Conservation (phyloP, 2,888 invertebrate species). For the Eledona agricola region DNA sequence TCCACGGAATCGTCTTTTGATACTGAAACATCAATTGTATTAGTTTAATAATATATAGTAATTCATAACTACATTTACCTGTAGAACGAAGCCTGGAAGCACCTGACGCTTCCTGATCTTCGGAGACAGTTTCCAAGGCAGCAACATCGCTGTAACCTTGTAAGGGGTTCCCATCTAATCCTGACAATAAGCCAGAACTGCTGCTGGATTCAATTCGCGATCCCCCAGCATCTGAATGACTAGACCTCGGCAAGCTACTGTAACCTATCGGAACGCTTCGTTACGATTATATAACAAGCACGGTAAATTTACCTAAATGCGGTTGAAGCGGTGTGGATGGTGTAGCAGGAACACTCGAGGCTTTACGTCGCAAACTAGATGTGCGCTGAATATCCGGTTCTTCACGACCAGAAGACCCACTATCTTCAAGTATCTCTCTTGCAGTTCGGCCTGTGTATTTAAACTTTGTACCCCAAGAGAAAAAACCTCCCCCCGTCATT, state of each 20-base stretch:
- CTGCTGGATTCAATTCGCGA: conserved; percentile 60
- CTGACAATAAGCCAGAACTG: conserved; percentile 58
- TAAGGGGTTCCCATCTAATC: conserved; percentile 56
- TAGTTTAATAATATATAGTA: conserved; percentile 8
- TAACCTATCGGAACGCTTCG: conserved; percentile 69
- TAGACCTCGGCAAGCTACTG: conserved; percentile 85
- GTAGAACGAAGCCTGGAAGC: conserved; percentile 57
- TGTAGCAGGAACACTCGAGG: conserved; percentile 87
- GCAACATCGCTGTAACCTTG: conserved; percentile 60
- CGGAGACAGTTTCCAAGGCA: conserved; percentile 73
- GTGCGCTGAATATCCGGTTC: conserved; percentile 65
- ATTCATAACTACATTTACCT: conserved; percentile 45
- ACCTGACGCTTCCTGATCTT: conserved; percentile 70
- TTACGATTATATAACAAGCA: background rate
- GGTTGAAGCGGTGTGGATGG: conserved; percentile 84
- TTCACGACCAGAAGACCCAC: conserved; percentile 72
- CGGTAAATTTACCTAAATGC: conserved; percentile 66
- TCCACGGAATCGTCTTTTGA: conserved; percentile 62
- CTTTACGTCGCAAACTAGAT: conserved; percentile 74
- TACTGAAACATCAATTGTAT: conserved; percentile 49
- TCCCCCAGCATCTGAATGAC: conserved; percentile 73
- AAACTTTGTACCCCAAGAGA: conserved; percentile 94
- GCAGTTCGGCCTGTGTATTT: conserved; percentile 93
- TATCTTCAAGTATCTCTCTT: conserved; percentile 87
- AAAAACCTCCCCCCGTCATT: conserved; percentile 89